A percentile compares a stretch with the other conserved stretches of the same genome.
Evolutionary conservation across 2,888 invertebrate genomes (phyloP).

Genomic region (Merodon equestris): DNA sequence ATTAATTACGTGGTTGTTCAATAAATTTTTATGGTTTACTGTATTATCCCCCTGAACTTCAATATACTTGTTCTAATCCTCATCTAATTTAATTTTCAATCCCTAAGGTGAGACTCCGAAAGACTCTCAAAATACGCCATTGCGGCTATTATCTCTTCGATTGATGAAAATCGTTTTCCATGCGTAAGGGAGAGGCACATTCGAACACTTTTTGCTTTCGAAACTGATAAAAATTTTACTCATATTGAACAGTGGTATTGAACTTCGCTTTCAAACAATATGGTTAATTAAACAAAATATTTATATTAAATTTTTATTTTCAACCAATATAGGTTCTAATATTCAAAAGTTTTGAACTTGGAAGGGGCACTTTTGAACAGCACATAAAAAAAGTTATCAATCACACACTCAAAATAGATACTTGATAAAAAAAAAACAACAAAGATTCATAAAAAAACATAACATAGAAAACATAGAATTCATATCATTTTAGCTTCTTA

Average conservation of each 20-base stretch:
- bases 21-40: too few species aligned
- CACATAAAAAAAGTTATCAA: constrained; percentile 3
- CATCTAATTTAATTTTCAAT: too few species aligned
- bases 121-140: too few species aligned
- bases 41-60: too few species aligned
- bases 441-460: background rate
- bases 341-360: constrained; percentile 12
- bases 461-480: background rate
- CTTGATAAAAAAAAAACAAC: background rate
- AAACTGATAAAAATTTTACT: constrained; percentile 26
- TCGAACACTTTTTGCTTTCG: constrained; percentile 14
- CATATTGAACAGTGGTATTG: constrained; percentile 20
- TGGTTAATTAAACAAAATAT: constrained; percentile 24
- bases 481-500: background rate
- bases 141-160: too few species aligned
- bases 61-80: too few species aligned
- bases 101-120: too few species aligned
- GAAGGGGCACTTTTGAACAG: constrained; percentile 3
- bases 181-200: background rate
- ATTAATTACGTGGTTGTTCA: too few species aligned
- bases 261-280: constrained; percentile 28
- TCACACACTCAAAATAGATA: background rate
- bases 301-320: constrained; percentile 22
- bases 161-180: too few species aligned
- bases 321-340: constrained; percentile 15